These are phyloP conservation scores for Ataeniobius toweri DNA, from an alignment of 2,797 vertebrate species.

Conservation along the genomic window DNA sequence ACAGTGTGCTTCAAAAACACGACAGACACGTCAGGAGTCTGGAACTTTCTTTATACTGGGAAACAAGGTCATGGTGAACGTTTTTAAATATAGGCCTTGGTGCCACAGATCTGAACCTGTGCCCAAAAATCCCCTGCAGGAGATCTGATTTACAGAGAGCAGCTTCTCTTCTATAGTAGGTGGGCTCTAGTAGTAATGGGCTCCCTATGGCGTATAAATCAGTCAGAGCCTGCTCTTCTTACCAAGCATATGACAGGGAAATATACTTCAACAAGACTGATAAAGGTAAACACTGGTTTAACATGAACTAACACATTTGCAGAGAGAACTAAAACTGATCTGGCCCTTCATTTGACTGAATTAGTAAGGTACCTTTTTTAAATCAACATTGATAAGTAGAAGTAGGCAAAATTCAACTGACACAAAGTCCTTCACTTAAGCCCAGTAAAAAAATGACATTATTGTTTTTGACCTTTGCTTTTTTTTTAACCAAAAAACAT, in stretches of 20 bases:
- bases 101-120: slow-evolving; percentile 43
- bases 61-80: slow-evolving; percentile 73
- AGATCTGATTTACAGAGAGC: slow-evolving; percentile 62
- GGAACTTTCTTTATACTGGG: slow-evolving; percentile 66
- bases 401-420: background rate
- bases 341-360: background rate
- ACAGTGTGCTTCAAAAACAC: slow-evolving; percentile 47
- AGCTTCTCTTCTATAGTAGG: slow-evolving; percentile 32
- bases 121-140: slow-evolving; percentile 49
- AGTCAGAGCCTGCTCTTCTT: slow-evolving; percentile 12
- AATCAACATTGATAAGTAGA: background rate
- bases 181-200: slow-evolving; percentile 29
- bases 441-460: background rate
- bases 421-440: background rate
- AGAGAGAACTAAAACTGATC: background rate
- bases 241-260: slow-evolving; percentile 46
- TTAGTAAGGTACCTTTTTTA: background rate
- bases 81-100: slow-evolving; percentile 73
- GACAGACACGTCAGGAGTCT: slow-evolving; percentile 52
- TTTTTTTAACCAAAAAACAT: background rate
- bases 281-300: slow-evolving; percentile 43
- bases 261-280: slow-evolving; percentile 24
- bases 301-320: slow-evolving; percentile 14
- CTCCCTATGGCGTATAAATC: slow-evolving; percentile 41
- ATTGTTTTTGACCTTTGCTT: background rate